A percentile compares a stretch with the other conserved stretches of the same genome.
Conservation (phyloP, 1,140 invertebrate genomes). For the Zaprionus kolodkinae region DNA sequence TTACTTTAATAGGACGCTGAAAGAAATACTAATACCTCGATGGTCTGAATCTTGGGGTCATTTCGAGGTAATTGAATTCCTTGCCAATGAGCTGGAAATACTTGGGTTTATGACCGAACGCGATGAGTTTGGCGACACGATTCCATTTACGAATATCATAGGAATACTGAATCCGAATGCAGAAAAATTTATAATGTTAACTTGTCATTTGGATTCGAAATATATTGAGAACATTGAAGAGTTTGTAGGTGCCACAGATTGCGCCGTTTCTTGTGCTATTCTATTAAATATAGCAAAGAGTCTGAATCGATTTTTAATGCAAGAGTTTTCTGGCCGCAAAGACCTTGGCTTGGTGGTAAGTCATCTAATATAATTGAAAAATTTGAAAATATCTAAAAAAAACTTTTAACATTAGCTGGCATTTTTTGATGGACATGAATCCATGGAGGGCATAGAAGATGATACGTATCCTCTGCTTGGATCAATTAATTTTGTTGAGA, state of each 20-base stretch:
- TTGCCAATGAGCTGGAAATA: constrained; percentile 12
- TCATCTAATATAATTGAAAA: not conserved
- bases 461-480: constrained; percentile 9
- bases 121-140: not conserved
- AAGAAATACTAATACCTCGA: constrained; percentile 89
- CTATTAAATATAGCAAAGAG: constrained; percentile 23
- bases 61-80: constrained; percentile 88
- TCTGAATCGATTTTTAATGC: constrained; percentile 8
- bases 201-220: constrained; percentile 38
- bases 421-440: constrained; percentile 36
- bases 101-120: not conserved
- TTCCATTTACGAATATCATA: constrained; percentile 16
- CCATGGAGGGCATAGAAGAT: not conserved
- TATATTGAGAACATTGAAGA: not conserved
- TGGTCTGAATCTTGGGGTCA: constrained; percentile 89
- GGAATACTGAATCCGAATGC: constrained; percentile 16
- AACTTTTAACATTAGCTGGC: constrained; percentile 1
- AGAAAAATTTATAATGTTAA: constrained; percentile 25
- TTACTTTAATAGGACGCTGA: constrained; percentile 87
- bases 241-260: constrained; percentile 33
- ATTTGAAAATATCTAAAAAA: not conserved
- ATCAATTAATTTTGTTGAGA: constrained; percentile 9
- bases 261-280: constrained; percentile 29
- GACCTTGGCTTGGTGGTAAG: constrained; percentile 33
- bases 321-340: not conserved